phyloP scores from a whole-genome alignment of 1,140 invertebrate genomes.

The Pentalonia nigronervosa region DNA sequence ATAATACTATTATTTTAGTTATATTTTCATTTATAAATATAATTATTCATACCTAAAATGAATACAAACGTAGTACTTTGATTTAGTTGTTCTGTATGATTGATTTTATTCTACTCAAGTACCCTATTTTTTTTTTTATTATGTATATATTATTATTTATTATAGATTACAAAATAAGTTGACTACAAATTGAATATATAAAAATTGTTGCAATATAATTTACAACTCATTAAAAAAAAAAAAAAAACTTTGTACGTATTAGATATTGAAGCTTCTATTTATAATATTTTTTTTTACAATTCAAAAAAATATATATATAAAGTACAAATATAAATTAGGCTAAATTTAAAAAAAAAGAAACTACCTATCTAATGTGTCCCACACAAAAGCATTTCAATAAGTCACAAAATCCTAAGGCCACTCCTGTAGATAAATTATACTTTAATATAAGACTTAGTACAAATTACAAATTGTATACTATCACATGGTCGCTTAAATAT shows the following conservation, averaged over 20 bases:
- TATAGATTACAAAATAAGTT: slow-evolving; percentile 25
- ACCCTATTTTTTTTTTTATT: not conserved
- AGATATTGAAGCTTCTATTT: slow-evolving; percentile 49
- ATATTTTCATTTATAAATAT: not conserved
- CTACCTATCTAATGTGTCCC: slow-evolving; percentile 13
- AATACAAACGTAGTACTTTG: not conserved
- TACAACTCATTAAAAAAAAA: slow-evolving; percentile 29
- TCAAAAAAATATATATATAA: slow-evolving; percentile 50
- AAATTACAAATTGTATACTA: slow-evolving; percentile 48
- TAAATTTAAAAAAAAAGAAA: slow-evolving; percentile 36
- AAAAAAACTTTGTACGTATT: slow-evolving; percentile 28
- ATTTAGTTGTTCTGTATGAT: not conserved
- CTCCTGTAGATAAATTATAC: slow-evolving; percentile 3
- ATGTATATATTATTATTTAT: not conserved
- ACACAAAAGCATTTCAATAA: slow-evolving; percentile 49
- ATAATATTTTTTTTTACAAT: slow-evolving; percentile 49
- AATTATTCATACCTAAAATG: not conserved
- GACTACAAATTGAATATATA: not conserved
- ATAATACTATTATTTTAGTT: not conserved
- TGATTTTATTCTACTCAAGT: not conserved
- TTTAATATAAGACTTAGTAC: not conserved
- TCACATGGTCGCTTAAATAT: slow-evolving; percentile 43
- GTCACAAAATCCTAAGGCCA: slow-evolving; percentile 47
- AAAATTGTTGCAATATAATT: not conserved
- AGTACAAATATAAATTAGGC: slow-evolving; percentile 45